phyloP scores from a whole-genome alignment of 2,113 vertebrate genomes.

The Sceloporus undulatus region DNA sequence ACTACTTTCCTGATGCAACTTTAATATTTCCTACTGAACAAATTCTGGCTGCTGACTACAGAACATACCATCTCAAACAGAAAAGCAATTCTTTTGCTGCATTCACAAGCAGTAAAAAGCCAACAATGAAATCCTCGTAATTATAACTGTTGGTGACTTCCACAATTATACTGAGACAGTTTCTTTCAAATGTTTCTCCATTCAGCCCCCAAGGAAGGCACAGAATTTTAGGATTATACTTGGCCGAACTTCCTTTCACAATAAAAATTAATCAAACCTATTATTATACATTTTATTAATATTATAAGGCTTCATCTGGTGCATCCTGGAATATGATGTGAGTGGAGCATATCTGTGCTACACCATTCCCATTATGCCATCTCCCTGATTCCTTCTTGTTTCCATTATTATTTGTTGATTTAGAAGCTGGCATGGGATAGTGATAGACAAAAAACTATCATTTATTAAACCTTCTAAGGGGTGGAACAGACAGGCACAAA shows the following conservation, averaged over 20 bases:
- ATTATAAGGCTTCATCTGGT: neutral
- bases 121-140: neutral
- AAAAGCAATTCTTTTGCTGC: constrained; percentile 14
- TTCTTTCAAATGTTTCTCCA: constrained; percentile 18
- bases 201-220: constrained; percentile 3
- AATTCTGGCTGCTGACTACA: neutral
- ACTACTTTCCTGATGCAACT: neutral
- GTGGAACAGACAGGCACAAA: no score
- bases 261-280: fast-evolving
- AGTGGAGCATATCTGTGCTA: neutral
- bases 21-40: neutral
- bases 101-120: no score
- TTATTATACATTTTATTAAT: constrained; percentile 3
- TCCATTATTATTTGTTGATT: no score
- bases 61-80: neutral
- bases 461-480: no score
- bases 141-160: neutral
- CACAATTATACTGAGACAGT: neutral
- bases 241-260: neutral
- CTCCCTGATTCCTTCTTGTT: neutral
- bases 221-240: constrained; percentile 14
- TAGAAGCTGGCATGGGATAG: no score
- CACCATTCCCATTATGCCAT: neutral
- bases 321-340: neutral
- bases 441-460: no score